Evolutionary conservation across 2,797 vertebrate species (phyloP).

Genomic region (Coregonus ussuriensis): DNA sequence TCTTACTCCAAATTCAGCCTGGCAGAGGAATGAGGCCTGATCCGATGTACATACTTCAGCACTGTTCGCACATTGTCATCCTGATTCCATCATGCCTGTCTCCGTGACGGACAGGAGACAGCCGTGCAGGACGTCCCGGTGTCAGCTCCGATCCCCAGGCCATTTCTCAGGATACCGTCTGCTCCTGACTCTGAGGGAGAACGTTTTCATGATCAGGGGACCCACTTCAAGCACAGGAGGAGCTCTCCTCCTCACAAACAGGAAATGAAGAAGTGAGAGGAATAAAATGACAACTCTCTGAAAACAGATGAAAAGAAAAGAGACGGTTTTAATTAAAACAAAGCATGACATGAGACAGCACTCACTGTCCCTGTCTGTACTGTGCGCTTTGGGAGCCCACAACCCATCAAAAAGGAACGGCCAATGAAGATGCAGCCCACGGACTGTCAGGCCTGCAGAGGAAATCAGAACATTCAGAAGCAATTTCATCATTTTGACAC

Average conservation of each 20-base stretch:
- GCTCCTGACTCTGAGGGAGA: not conserved
- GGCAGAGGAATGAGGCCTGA: not conserved
- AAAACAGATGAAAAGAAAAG: conserved; percentile 66
- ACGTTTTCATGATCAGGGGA: not conserved
- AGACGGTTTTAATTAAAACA: conserved; percentile 70
- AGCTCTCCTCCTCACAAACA: conserved; percentile 23
- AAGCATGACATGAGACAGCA: conserved; percentile 77
- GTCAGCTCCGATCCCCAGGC: conserved; percentile 47
- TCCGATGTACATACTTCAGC: not conserved
- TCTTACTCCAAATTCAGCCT: not conserved
- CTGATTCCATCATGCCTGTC: conserved; percentile 41
- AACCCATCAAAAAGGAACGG: not conserved
- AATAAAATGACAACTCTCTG: conserved; percentile 54
- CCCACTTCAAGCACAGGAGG: not conserved
- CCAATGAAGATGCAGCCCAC: not conserved
- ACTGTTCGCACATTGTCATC: conserved; percentile 27
- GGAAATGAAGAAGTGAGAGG: conserved; percentile 1
- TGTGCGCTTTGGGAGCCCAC: not conserved
- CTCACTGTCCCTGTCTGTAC: conserved; percentile 66
- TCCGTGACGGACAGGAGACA: conserved; percentile 42
- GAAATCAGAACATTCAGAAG: conserved; percentile 81
- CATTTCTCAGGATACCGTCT: conserved; percentile 47
- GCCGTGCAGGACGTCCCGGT: conserved; percentile 30
- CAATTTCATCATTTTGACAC: conserved; percentile 70
- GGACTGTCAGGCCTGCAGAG: conserved; percentile 36